Base-by-base conservation (phyloP, 35 echinoderm and acorn worm species). In the Anneissia japonica region DNA sequence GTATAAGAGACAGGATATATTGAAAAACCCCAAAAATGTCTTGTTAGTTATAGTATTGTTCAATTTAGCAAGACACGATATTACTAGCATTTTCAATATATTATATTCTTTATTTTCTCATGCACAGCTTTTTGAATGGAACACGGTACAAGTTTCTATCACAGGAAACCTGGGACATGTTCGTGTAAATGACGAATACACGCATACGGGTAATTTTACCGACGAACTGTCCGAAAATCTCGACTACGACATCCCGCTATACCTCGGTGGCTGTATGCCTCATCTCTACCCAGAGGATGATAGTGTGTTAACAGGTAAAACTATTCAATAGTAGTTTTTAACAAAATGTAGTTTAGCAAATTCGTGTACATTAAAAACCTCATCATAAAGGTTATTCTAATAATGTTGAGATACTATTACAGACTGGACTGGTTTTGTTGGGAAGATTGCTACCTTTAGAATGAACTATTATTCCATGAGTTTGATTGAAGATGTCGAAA, bases 201-300 rank as follows among this genome's bases (percentile, higher is more conserved):
- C 86, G 34, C 74, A 46, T 16, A 81, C 32, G 31, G 73, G 79
- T 36, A 74, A 89, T 55, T 84, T 99, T 17, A 56, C 77, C 10
- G 17, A 32, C 0, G 35, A 73, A 40, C 16, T 86, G 11, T 79
- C 96, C 5, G 38, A 79, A 13, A 43, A 88, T 45, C 9, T 93
- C 56, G 86, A 99, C 76, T 99, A 89, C 85, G 96, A 99, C 39
- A 77, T 86, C 23, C 56, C 89, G 7, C 79, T 99, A 56, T 93
- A 99, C 77, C 51, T 99, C 26, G 96, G 92, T 64, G 96, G 96
- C 17, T 89, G 89, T 16, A 32, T 93, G 21, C 84, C 91, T 31
- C 46, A 97, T 81, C 88, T 97, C 0, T 88, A 90, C 34, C 88
- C 92, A 39, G 14, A 82, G 6, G 80, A 45, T 10, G 80, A 41